Conservation (phyloP, 2,888 invertebrate species). For the Scaptomyza polygonia region DNA sequence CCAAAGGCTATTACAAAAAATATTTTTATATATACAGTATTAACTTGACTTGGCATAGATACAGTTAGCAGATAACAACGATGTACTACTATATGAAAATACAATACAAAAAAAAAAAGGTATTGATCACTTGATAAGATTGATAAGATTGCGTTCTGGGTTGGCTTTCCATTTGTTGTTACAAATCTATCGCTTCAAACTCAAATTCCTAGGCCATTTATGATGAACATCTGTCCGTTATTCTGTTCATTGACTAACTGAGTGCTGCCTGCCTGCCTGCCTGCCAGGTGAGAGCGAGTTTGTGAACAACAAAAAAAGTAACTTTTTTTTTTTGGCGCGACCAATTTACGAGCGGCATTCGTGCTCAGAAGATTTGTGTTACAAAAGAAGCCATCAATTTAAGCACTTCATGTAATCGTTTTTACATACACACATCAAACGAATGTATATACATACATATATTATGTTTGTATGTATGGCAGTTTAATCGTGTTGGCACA, state of each 20-base stretch:
- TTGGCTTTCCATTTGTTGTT: not conserved
- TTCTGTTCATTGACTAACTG: not conserved
- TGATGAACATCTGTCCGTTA: constrained; percentile 8
- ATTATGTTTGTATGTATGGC: not conserved
- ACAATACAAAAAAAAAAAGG: too few species aligned
- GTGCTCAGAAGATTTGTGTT: constrained; percentile 31
- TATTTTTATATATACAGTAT: too few species aligned
- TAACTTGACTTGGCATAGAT: too few species aligned
- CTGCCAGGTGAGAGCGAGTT: constrained; percentile 40
- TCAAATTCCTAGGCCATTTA: not conserved
- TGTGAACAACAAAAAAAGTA: too few species aligned
- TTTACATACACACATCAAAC: not conserved
- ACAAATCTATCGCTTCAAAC: constrained; percentile 10
- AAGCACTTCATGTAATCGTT: constrained; percentile 27
- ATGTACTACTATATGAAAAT: too few species aligned
- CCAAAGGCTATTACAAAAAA: too few species aligned
- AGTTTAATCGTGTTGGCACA: constrained; percentile 50
- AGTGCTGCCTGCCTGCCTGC: not conserved
- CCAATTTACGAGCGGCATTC: constrained; percentile 8
- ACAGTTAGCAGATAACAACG: too few species aligned
- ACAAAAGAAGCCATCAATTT: constrained; percentile 9
- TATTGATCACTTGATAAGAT: constrained; percentile 48
- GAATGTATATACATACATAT: not conserved
- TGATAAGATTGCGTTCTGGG: constrained; percentile 57
- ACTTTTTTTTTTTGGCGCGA: constrained; percentile 15